These are phyloP conservation scores for Gracilinanus agilis DNA, from an alignment of 2,113 vertebrate species.

Conservation along the genomic window DNA sequence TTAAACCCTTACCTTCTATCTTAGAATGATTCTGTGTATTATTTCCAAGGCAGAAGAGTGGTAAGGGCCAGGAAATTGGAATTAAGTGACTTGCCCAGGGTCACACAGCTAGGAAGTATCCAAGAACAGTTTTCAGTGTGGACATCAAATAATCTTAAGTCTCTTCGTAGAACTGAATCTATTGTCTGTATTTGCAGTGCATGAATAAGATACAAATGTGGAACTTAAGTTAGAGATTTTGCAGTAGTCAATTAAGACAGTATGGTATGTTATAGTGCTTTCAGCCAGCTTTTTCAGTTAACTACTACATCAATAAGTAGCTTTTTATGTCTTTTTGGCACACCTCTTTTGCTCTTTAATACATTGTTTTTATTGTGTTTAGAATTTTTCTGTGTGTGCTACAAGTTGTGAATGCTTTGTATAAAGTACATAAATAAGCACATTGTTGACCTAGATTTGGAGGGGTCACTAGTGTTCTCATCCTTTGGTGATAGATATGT, in stretches of 20 bases:
- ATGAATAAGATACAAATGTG: neutral
- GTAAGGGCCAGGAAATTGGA: no score
- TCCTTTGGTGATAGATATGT: neutral
- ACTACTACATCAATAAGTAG: neutral
- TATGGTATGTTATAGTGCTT: neutral
- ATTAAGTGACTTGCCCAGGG: no score
- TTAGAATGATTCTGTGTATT: no score
- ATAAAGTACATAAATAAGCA: neutral
- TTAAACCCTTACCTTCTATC: no score
- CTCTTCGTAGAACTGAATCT: neutral
- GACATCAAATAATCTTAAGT: neutral
- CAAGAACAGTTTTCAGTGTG: neutral
- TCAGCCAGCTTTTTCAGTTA: neutral
- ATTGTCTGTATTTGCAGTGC: neutral
- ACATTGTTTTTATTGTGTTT: neutral
- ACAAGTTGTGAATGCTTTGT: neutral
- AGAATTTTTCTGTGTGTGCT: neutral
- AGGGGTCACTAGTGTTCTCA: conserved; percentile 1
- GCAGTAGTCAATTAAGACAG: neutral
- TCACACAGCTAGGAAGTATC: no score
- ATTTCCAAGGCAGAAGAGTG: no score
- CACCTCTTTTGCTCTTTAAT: neutral
- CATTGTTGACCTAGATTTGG: neutral
- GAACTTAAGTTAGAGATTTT: neutral
- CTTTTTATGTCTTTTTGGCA: neutral